Evolutionary conservation across 1,140 invertebrate species (phyloP), one percentile per base, ranked within the genome.

Genomic region (Drosophila ananassae): DNA sequence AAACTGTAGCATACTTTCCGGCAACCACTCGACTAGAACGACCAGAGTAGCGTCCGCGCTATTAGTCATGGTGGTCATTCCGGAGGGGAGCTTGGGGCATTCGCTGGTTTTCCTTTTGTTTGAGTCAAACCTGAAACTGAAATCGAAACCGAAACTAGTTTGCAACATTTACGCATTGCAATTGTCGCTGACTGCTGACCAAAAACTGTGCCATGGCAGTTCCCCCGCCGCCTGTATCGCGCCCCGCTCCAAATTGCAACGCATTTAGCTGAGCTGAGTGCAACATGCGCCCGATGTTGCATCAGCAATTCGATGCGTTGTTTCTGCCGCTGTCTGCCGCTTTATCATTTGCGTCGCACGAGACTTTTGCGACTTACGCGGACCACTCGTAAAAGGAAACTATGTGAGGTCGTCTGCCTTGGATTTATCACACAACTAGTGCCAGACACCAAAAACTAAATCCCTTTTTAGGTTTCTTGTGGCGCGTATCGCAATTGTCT

Each of bases 211-310:
- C 78, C 82, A 87, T 64, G 82, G 77, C 81, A 77, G 73, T 78
- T 44, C 72, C 48, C 60, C 25, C 34, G 64, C 32, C 39, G 50
- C 37, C 13, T 28, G 44, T 58, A 37, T 50, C 54, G 54, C n/a
- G 32, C 34, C 60, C 41, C 13, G 17, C 41, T 48, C 13, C 51
- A 30, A 69, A 62, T 64, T 82, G 82, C 78, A 87, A 87, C 82
- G 82, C 82, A 85, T 78, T 78, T 78, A 59, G 82, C 78, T 77
- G 69, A 56, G 81, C 69, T 82, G 82, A 85, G 78, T 85, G 82
- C 53, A 51, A 75, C 82, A 87, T 87, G 82, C 82, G 3, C 56
- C 73, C 83, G 62, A 73, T 78, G 82, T 85, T 85, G 82, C 82
- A 85, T 85, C 82, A 85, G 82, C 82, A 87, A 87, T 82, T 55